Percentiles rank a stretch among this genome's conserved stretches.
These are phyloP conservation scores for Hiodon tergisus DNA, from an alignment of 2,113 vertebrate species.

Conservation along the genomic window DNA sequence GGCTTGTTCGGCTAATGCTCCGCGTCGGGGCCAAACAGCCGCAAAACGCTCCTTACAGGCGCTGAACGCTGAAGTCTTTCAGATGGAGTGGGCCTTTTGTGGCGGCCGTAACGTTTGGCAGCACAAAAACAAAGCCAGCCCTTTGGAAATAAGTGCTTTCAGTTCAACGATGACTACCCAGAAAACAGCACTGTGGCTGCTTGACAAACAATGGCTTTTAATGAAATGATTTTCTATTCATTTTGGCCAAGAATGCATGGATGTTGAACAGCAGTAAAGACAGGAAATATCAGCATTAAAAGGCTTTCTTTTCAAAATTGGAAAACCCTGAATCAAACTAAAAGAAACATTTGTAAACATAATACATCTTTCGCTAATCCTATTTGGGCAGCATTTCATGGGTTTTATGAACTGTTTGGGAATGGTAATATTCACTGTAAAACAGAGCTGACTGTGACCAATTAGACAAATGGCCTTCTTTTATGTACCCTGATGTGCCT, in stretches of 20 bases:
- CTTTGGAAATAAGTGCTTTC: slow-evolving; percentile 39
- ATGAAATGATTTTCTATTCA: slow-evolving; percentile 7
- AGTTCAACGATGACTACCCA: slow-evolving; percentile 31
- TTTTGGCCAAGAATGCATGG: not conserved
- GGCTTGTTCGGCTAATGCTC: slow-evolving; percentile 34
- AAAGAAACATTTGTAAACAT: too few relatives aligned
- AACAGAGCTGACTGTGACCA: not conserved
- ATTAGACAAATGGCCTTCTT: not conserved
- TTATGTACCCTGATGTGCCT: not conserved
- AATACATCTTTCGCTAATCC: too few relatives aligned
- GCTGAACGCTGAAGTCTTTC: slow-evolving; percentile 30
- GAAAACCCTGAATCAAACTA: too few relatives aligned
- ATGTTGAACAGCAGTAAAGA: slow-evolving; percentile 3
- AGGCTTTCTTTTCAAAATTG: not conserved
- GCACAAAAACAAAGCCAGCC: slow-evolving; percentile 39
- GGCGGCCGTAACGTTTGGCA: slow-evolving; percentile 36
- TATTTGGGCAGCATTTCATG: too few relatives aligned
- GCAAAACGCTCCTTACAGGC: slow-evolving; percentile 41
- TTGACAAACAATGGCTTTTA: slow-evolving; percentile 9
- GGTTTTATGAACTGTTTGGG: not conserved
- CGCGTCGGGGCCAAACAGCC: slow-evolving; percentile 34
- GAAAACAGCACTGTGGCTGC: slow-evolving; percentile 21
- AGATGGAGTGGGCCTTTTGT: slow-evolving; percentile 44
- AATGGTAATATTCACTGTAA: too few relatives aligned
- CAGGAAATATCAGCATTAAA: not conserved